These are phyloP conservation scores for Rambutsinella grinnellia DNA, from an alignment of 2,888 invertebrate genomes.

Conservation along the genomic window DNA sequence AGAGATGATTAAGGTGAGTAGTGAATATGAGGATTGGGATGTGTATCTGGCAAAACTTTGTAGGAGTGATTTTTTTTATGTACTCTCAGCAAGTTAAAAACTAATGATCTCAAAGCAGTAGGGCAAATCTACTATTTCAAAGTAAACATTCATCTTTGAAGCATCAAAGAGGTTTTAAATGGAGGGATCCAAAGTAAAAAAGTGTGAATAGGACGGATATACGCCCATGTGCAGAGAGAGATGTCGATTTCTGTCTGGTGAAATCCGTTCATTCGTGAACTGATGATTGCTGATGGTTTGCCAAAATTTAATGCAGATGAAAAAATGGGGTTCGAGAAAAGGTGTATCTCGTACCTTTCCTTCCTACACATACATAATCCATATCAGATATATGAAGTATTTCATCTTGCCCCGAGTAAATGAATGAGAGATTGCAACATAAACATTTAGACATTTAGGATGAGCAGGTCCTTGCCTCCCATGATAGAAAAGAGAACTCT, in stretches of 20 bases:
- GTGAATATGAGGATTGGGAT: no score
- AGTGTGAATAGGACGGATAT: neutral
- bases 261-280: neutral
- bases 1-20: neutral
- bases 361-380: neutral
- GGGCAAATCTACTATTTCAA: neutral
- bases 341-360: no score
- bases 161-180: neutral
- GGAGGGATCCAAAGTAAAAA: neutral
- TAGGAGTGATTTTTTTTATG: no score
- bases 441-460: neutral
- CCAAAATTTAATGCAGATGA: neutral
- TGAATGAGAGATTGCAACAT: no score
- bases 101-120: neutral
- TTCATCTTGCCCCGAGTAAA: neutral
- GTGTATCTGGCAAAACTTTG: no score
- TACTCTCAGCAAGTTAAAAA: neutral
- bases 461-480: neutral
- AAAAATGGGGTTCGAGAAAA: no score
- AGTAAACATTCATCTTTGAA: conserved; percentile 28
- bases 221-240: neutral
- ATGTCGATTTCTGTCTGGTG: neutral
- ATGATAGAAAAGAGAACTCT: neutral
- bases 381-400: no score
- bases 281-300: neutral